Evolutionary conservation across 2,113 vertebrate genomes (phyloP), one percentile per base, ranked within the genome.

Genomic region (Platysternon megacephalum): DNA sequence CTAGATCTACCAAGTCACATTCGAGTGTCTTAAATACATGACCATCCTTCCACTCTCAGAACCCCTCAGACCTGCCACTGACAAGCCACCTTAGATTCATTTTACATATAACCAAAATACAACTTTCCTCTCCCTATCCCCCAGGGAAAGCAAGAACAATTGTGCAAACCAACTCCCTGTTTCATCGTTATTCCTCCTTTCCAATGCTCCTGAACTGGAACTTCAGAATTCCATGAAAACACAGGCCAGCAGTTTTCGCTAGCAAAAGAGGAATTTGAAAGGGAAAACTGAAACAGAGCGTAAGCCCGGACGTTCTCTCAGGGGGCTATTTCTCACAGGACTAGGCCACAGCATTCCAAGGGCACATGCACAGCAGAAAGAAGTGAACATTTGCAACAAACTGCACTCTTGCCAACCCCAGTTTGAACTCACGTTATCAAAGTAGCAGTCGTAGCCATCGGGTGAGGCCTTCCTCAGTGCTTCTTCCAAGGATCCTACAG

Each of bases 371-470:
- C 3, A 28, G 35, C 94, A 55, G 85, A 83, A n/a, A 35, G 93
- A 90, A 84, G 80, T 79, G 10, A 1, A 79, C 10, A 72, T 35
- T 44, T 12, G 72, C 21, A 44, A 26, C 17, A 74, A 74, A 39
- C 42, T 89, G 19, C 14, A 82, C 29, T 87, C 44, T 44, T 21
- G 39, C 8, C 6, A 83, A 55, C 21, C 68, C 68, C 28, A 68
- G 12, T 85, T 81, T 78, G 58, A 94, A 97, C 98, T 98, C 97
- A 99, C 99, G 21, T 99, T 99, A 85, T 99, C 99, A 97, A 99
- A 99, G 94, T 98, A 99, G 94, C 99, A 99, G 97, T 99, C 98
- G 0, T 99, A 99, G 94, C 99, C 99, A 7, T 98, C 98, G 2
- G 99, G 98, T 89, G 99, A 98, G 10, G 98, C 99, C 51, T 98